phyloP scores from a whole-genome alignment of 2,888 invertebrate genomes.

The Euplexia lucipara region DNA sequence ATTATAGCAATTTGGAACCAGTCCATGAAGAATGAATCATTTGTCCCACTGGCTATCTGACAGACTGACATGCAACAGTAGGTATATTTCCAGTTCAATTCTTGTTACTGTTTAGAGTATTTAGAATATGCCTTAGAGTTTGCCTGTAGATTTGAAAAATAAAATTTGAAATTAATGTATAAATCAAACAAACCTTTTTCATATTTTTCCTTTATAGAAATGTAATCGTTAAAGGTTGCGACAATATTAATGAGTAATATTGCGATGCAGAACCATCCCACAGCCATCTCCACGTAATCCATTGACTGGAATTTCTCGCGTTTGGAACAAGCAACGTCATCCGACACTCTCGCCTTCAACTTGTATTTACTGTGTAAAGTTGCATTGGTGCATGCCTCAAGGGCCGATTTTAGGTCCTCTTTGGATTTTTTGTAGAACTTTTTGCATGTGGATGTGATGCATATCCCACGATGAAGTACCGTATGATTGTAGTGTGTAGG shows the following conservation, averaged over 20 bases:
- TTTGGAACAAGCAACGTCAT: conserved; percentile 32
- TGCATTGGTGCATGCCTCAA: conserved; percentile 61
- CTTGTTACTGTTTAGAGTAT: too few relatives aligned
- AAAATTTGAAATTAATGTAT: background rate
- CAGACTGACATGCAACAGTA: too few relatives aligned
- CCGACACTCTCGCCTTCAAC: conserved; percentile 47
- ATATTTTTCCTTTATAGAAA: background rate
- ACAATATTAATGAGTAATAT: conserved; percentile 46
- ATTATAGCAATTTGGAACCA: too few relatives aligned
- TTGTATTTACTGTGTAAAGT: conserved; percentile 42
- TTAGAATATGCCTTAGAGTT: too few relatives aligned
- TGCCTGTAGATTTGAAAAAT: too few relatives aligned
- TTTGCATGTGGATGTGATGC: conserved; percentile 78
- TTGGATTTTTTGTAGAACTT: conserved; percentile 61
- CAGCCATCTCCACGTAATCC: conserved; percentile 40
- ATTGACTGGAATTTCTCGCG: conserved; percentile 16
- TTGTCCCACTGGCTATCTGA: too few relatives aligned
- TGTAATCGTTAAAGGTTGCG: conserved; percentile 46
- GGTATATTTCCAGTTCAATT: too few relatives aligned
- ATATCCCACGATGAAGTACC: conserved; percentile 79
- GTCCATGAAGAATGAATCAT: too few relatives aligned
- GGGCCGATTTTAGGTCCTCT: conserved; percentile 44
- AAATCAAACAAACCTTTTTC: conserved; percentile 22
- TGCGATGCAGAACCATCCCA: conserved; percentile 19
- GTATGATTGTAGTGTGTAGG: conserved; percentile 83